Evolutionary conservation across 1,140 invertebrate species (phyloP).

Genomic region (Fopius arisanus): DNA sequence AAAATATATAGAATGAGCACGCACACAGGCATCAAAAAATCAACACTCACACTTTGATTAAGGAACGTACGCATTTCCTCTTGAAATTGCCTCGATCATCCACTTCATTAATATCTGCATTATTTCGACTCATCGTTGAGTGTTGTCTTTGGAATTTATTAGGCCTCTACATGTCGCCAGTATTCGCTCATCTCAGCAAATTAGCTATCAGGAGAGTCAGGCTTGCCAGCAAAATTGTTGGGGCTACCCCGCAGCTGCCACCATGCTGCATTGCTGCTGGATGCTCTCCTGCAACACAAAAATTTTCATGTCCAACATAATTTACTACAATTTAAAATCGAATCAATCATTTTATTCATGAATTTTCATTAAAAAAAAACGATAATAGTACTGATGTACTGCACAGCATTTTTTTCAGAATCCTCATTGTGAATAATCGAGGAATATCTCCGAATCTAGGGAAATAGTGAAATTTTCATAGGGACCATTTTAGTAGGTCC

Average conservation of each 20-base stretch:
- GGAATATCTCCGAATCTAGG: no score
- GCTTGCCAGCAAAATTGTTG: constrained; percentile 52
- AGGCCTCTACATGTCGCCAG: constrained; percentile 30
- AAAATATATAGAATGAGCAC: constrained; percentile 23
- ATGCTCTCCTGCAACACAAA: constrained; percentile 64
- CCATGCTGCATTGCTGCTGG: constrained; percentile 71
- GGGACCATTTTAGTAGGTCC: no score
- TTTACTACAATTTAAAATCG: no score
- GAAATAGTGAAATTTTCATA: no score
- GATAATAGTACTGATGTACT: no score
- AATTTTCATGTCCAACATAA: not conserved
- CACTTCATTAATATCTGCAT: not conserved
- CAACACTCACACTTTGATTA: not conserved
- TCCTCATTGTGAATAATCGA: no score
- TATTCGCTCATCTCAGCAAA: constrained; percentile 58
- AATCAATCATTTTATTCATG: no score
- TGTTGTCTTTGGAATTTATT: constrained; percentile 14
- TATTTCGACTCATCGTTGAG: not conserved
- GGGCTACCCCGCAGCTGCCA: constrained; percentile 53
- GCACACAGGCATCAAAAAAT: constrained; percentile 10
- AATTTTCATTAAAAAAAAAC: no score
- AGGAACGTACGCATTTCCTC: not conserved
- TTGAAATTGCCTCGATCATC: not conserved
- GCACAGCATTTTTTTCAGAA: no score
- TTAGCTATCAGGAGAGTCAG: constrained; percentile 52